Base-by-base conservation (phyloP, 2,113 vertebrate species). In the Narcine bancroftii region DNA sequence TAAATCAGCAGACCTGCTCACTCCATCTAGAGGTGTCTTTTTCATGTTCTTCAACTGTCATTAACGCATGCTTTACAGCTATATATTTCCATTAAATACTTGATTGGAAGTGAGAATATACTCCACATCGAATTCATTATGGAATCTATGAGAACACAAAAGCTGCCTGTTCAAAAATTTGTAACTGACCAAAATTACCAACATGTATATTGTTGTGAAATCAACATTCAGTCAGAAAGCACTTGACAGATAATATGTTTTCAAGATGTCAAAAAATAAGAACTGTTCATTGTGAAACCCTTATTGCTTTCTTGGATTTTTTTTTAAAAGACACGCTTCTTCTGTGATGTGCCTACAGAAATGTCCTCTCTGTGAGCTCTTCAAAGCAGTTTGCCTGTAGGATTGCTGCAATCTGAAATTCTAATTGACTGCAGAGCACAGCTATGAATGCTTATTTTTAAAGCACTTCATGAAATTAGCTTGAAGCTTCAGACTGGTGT, bases 391-490 rank as follows among this genome's bases (percentile, higher is more conserved):
- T 95, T 94, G 93, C 93, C 94, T 93, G 93, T 92, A 93, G 92
- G 85, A 72, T 92, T 83, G 60, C 94, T 95, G 93, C 66, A 79
- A 93, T 93, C 95, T 95, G 93, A 94, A 92, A 93, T 94, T 94
- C 94, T 95, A 96, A 96, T 96, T 95, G 95, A 95, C 93, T 89
- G 94, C 94, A 96, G 63, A 91, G 89, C 42, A 69, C 89, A 69
- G 21, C 89, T 91, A 91, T 91, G 89, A 91, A 69, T 47, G 89
- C 69, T 91, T 91, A 91, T 91, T 65, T 91, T 66, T 96, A 95
- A 96, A 95, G 94, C 93, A 93, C 92, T 94, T 94, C 94, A 95
- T 96, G 71, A 91, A 66, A 96, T 95, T 96, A 94, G 95, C 95
- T 95, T 93, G 95, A 93, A 94, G 95, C 94, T 29, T 17, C 93